Conservation (phyloP, 2,797 vertebrate species). For the Botia kubotai region DNA sequence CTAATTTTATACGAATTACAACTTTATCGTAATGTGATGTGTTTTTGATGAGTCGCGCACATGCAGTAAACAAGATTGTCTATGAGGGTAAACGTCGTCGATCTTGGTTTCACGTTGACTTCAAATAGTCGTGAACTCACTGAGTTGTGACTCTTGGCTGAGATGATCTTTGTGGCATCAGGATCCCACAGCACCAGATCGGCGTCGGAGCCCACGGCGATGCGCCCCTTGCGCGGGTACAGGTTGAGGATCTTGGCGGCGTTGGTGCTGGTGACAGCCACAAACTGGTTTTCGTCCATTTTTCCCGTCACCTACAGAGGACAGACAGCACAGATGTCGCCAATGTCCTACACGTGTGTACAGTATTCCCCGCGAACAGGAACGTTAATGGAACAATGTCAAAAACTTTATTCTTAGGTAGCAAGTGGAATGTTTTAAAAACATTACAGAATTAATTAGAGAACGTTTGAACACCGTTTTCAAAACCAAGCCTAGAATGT, state of each 20-base stretch:
- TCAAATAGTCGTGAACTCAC: slow-evolving; percentile 69
- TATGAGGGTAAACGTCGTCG: not conserved
- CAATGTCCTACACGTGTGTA: not conserved
- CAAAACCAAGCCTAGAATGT: too few relatives aligned
- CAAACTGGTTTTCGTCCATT: slow-evolving; percentile 99
- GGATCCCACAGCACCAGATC: slow-evolving; percentile 98
- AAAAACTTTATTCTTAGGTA: too few relatives aligned
- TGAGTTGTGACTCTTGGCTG: slow-evolving; percentile 96
- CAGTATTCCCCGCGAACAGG: too few relatives aligned
- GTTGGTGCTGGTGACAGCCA: slow-evolving; percentile 96
- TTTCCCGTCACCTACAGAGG: slow-evolving; percentile 90
- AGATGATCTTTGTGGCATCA: slow-evolving; percentile 92
- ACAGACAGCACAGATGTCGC: not conserved
- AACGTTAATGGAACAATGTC: too few relatives aligned
- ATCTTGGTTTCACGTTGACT: not conserved
- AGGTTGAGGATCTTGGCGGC: slow-evolving; percentile 98
- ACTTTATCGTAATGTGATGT: too few relatives aligned
- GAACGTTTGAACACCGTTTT: not conserved
- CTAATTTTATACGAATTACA: too few relatives aligned
- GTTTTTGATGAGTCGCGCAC: too few relatives aligned
- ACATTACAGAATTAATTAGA: too few relatives aligned
- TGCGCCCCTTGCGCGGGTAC: slow-evolving; percentile 96
- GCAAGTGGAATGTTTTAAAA: too few relatives aligned
- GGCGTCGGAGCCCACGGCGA: slow-evolving; percentile 94
- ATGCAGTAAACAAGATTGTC: not conserved